Base-by-base conservation (phyloP, 2,797 vertebrate genomes). In the Acanthopagrus latus region DNA sequence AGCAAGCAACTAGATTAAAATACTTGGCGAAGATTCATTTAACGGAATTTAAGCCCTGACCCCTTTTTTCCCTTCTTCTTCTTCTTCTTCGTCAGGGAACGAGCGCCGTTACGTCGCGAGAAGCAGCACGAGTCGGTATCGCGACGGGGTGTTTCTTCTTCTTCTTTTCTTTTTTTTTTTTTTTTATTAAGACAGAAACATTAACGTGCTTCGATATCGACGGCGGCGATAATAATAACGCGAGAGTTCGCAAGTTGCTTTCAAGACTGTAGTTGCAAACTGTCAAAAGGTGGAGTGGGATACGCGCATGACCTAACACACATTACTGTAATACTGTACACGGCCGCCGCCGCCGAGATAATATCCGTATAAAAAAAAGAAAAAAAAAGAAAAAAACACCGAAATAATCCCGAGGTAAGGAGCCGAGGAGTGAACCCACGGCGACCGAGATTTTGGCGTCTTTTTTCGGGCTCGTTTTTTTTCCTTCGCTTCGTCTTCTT, bases 251-350 rank as follows among this genome's bases (percentile, higher is more conserved):
- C 86, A 95, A 96, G 93, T 96, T 95, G 91, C 90, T 17, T 93
- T 93, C 72, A 91, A 93, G 93, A 91, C 94, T 93, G 94, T 92
- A 92, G 89, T 91, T 91, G 93, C 94, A 96, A 93, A 93, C 96
- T 97, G 96, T 96, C 96, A 96, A 96, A 95, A 95, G 95, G 95
- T 93, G 91, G 95, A 95, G 95, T 91, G 92, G 95, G 95, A 93
- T 89, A 82, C 93, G 94, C 95, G 94, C 93, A 93, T 93, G 95
- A 95, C 90, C 94, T 93, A 88, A 92, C 93, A 93, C 91, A 92
- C 92, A 92, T 91, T 93, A 92, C 91, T 92, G 93, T 93, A 90
- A 90, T 93, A 94, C 93, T 94, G 95, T 95, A 93, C 92, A 89
- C 94, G 94, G 91, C 91, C 44, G 91, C 91, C 92, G 92, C 89